Evolutionary conservation across 35 echinoderm and acorn worm species (phyloP).

Genomic region (Hemicentrotus pulcherrimus): DNA sequence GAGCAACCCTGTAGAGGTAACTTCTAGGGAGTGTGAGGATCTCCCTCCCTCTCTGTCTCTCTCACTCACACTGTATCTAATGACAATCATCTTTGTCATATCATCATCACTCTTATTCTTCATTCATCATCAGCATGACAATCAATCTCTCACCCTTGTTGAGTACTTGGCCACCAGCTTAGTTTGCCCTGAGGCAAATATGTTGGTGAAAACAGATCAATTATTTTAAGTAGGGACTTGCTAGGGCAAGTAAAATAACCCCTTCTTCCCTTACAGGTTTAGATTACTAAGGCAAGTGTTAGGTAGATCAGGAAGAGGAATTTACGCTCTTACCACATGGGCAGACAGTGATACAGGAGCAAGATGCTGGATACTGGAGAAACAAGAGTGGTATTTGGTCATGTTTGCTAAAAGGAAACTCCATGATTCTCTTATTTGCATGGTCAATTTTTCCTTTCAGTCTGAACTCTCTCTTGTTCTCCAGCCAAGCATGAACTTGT

Average conservation of each 20-base stretch:
- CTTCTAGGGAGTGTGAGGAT: neutral
- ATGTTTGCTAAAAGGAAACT: neutral
- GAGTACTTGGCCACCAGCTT: constrained; percentile 51
- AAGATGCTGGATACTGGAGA: neutral
- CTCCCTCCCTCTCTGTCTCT: neutral
- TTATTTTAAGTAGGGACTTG: neutral
- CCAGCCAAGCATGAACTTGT: constrained; percentile 8
- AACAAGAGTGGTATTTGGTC: constrained; percentile 17
- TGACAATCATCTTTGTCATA: constrained; percentile 15
- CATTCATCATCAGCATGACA: neutral
- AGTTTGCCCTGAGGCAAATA: constrained; percentile 42
- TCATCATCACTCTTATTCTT: neutral
- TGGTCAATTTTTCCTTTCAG: neutral
- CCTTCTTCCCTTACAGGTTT: neutral
- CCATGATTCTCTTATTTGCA: neutral
- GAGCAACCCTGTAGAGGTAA: constrained; percentile 61
- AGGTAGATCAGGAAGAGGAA: neutral
- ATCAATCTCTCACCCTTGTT: constrained; percentile 22
- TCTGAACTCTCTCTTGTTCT: constrained; percentile 9
- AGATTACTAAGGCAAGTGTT: neutral
- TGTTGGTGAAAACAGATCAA: constrained; percentile 28
- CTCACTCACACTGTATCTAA: constrained; percentile 14
- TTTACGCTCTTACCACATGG: neutral
- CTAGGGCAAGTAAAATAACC: neutral
- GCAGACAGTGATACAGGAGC: neutral